A percentile compares a stretch with the other conserved stretches of the same genome.
These are phyloP conservation scores for Piezodorus guildinii DNA, from an alignment of 1,140 invertebrate genomes.

Conservation along the genomic window DNA sequence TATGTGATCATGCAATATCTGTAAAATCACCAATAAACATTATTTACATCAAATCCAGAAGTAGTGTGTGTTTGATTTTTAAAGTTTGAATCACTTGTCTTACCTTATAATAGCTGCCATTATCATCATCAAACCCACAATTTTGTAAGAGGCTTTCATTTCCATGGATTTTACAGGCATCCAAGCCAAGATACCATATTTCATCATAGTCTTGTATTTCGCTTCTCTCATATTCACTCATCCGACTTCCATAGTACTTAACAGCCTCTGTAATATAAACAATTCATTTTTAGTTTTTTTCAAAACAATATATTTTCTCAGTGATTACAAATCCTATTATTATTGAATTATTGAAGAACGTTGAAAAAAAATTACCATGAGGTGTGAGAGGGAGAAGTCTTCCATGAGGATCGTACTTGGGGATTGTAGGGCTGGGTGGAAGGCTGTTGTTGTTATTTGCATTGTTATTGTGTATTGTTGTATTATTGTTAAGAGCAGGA, in stretches of 20 bases:
- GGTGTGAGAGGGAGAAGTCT: slow-evolving; percentile 28
- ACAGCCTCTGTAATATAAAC: slow-evolving; percentile 53
- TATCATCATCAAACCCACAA: slow-evolving; percentile 80
- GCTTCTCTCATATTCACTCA: slow-evolving; percentile 74
- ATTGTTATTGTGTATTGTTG: slow-evolving; percentile 24
- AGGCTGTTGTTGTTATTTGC: slow-evolving; percentile 27
- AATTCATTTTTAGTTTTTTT: slow-evolving; percentile 20
- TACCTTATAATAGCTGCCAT: slow-evolving; percentile 85
- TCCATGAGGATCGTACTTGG: slow-evolving; percentile 24
- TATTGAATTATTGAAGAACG: background rate
- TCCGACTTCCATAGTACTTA: slow-evolving; percentile 61
- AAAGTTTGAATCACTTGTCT: slow-evolving; percentile 21
- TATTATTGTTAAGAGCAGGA: slow-evolving; percentile 24
- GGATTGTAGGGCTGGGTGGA: slow-evolving; percentile 5
- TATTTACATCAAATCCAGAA: background rate
- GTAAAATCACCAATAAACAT: slow-evolving; percentile 26
- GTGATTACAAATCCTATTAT: background rate
- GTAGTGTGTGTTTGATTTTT: background rate
- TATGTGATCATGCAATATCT: slow-evolving; percentile 88
- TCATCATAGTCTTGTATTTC: slow-evolving; percentile 80
- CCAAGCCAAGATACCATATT: slow-evolving; percentile 78
- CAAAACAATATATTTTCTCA: background rate
- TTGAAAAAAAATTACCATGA: slow-evolving; percentile 23
- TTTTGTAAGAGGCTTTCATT: slow-evolving; percentile 65
- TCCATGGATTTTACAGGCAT: slow-evolving; percentile 71